A percentile compares a stretch with the other conserved stretches of the same genome.
These are phyloP conservation scores for Pterostichus madidus DNA, from an alignment of 2,888 invertebrate species.

Conservation along the genomic window DNA sequence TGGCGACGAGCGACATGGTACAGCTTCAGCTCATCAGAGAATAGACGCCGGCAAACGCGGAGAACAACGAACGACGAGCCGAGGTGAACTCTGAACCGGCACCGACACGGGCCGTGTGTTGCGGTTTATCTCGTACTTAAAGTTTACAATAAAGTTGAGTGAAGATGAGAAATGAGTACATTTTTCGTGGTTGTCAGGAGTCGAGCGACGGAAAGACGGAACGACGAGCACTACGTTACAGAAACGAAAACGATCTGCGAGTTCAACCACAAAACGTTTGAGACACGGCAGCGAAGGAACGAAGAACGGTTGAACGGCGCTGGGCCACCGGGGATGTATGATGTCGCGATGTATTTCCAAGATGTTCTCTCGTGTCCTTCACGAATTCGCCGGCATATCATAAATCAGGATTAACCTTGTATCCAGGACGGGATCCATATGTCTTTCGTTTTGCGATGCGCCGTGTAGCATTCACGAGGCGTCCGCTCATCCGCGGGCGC, in stretches of 20 bases:
- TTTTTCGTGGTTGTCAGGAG: conserved; percentile 74
- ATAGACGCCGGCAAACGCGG: conserved; percentile 36
- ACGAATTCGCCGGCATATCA: conserved; percentile 72
- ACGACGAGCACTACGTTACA: background rate
- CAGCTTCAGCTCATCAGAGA: conserved; percentile 6
- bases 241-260: background rate
- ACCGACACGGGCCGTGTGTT: conserved; percentile 67
- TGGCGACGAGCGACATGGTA: conserved; percentile 4
- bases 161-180: conserved; percentile 74
- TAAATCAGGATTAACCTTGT: conserved; percentile 74
- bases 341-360: conserved; percentile 73
- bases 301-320: background rate
- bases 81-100: conserved; percentile 39
- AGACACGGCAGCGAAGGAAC: background rate
- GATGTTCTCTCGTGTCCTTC: conserved; percentile 73
- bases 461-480: conserved; percentile 59
- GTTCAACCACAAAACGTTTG: conserved; percentile 14
- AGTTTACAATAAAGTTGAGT: conserved; percentile 74
- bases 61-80: conserved; percentile 33
- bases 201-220: background rate
- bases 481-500: conserved; percentile 22
- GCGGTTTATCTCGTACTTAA: conserved; percentile 72
- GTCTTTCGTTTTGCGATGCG: conserved; percentile 68
- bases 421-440: conserved; percentile 72
- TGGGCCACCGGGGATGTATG: conserved; percentile 72